phyloP scores from a whole-genome alignment of 2,797 vertebrate species.

The Enteromius paludinosus region DNA sequence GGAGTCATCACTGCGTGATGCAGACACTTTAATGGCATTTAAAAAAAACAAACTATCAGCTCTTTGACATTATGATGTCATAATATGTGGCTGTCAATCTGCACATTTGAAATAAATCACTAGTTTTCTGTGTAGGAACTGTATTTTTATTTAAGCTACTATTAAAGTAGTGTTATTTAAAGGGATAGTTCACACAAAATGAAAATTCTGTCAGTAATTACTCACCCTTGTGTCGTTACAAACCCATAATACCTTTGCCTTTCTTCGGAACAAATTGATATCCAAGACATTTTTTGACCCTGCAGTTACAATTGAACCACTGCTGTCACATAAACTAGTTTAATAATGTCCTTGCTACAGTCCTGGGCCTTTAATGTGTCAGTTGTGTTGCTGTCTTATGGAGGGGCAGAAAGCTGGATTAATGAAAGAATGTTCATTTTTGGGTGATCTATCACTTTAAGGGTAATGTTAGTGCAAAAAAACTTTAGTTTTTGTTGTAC shows the following conservation, averaged over 20 bases:
- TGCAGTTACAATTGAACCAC: background rate
- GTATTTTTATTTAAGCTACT: background rate
- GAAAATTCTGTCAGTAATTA: background rate
- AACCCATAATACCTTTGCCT: background rate
- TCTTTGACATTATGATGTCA: conserved; percentile 46
- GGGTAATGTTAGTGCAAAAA: background rate
- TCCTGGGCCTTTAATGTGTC: background rate
- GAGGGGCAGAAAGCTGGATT: background rate
- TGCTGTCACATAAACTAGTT: background rate
- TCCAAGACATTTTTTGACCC: background rate
- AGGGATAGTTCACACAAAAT: background rate
- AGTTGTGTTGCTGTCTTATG: background rate
- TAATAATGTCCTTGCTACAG: background rate
- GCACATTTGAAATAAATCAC: background rate
- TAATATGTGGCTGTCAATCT: conserved; percentile 6
- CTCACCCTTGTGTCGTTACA: background rate
- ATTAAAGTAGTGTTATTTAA: background rate
- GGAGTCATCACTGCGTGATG: conserved; percentile 37
- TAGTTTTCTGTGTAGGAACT: background rate
- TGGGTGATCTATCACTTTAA: background rate
- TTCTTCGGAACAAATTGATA: background rate
- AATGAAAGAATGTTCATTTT: too few species aligned
- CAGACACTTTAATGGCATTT: conserved; percentile 37
- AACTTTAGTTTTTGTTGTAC: background rate
- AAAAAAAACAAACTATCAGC: conserved; percentile 9